phyloP scores from a whole-genome alignment of 1,140 invertebrate genomes.

The Hydropsyche tenuis region DNA sequence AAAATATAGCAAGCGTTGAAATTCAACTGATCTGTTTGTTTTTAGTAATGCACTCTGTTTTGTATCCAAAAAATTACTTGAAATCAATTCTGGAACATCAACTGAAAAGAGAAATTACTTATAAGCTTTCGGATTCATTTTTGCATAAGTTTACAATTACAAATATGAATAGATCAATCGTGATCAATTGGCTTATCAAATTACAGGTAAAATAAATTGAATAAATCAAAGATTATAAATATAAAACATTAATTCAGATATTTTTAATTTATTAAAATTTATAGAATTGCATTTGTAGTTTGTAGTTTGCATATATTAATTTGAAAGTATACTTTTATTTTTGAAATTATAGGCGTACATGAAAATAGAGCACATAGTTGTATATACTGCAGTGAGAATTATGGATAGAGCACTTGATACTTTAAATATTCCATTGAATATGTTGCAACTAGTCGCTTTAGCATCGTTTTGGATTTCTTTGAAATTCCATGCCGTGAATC shows the following conservation, averaged over 20 bases:
- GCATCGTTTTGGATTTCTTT: constrained; percentile 47
- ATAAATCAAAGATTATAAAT: neutral
- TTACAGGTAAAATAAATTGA: constrained; percentile 39
- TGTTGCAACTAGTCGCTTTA: constrained; percentile 43
- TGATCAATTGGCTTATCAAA: constrained; percentile 49
- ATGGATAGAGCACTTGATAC: constrained; percentile 44
- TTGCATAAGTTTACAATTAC: constrained; percentile 43
- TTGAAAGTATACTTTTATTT: no score
- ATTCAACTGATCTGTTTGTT: neutral
- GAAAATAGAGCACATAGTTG: constrained; percentile 42
- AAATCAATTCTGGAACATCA: constrained; percentile 43
- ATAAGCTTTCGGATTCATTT: constrained; percentile 40
- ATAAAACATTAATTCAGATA: no score
- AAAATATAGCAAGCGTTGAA: no score
- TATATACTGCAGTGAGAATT: constrained; percentile 46
- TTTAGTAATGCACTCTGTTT: constrained; percentile 44
- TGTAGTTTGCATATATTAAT: neutral
- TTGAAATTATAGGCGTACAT: constrained; percentile 44
- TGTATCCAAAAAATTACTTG: constrained; percentile 45
- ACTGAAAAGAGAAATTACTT: constrained; percentile 38
- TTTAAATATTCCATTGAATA: constrained; percentile 39
- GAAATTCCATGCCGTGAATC: constrained; percentile 43
- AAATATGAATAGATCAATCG: constrained; percentile 47
- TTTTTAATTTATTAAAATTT: no score
- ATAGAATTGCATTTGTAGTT: no score